Base-by-base conservation (phyloP, 2,113 vertebrate species). In the Narcine bancroftii region DNA sequence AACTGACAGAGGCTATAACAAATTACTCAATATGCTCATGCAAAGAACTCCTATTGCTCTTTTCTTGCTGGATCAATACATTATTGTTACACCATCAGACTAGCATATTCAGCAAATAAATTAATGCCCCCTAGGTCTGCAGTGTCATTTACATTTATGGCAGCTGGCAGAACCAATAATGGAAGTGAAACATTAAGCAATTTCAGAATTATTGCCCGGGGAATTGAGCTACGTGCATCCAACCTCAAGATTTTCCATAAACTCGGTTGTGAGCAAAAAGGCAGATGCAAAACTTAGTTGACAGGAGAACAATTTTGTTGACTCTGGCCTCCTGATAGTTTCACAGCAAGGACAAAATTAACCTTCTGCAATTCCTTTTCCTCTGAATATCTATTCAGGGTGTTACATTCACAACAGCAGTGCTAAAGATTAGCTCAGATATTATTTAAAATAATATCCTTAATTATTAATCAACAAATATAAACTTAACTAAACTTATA, bases 201-300 rank as follows among this genome's bases (percentile, higher is more conserved):
- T 39, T 66, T 39, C 45, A 6, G 36, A 21, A 45, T 91, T 65
- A 91, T 11, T 69, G 89, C 3, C 26, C 29, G 6, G 65, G 89
- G 89, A 47, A 69, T 45, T 36, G 19, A 60, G 15, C n/a, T 36
- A 63, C 60, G 53, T 36, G 81, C 33, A 21, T 56, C 53, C 19
- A 39, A 87, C 3, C 53, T 87, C 65, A 65, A 42, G 24, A 45
- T 33, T 29, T 71, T 47, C 89, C 45, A 69, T 69, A 29, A 33
- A 42, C 66, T 39, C 26, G 47, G 24, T 69, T 71, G 11, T 47
- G 89, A 91, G 39, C 24, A 91, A 91, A 91, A 42, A 91, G 24
- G 29, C 89, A 91, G 63, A 63, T 91, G 63, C 65, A 69, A 91
- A 91, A 69, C 10, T 15, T 17, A 91, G 26, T 71, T 66, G 89